These are phyloP conservation scores for Cherax destructor DNA, from an alignment of 1,140 invertebrate species.

Conservation along the genomic window DNA sequence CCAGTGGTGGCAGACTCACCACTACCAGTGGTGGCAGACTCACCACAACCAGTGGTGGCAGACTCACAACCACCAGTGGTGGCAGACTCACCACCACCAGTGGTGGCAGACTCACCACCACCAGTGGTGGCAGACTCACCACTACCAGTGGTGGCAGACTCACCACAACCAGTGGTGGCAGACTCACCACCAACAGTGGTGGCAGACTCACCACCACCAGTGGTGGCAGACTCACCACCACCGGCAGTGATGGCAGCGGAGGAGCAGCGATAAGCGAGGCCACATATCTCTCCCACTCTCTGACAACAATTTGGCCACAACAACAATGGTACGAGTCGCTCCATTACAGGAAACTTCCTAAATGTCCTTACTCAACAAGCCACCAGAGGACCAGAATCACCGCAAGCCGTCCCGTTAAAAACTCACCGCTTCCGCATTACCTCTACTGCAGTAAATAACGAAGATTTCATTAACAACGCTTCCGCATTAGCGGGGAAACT, in stretches of 20 bases:
- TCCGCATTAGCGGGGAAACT: constrained; percentile 13
- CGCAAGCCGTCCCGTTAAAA: background rate
- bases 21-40: too few relatives aligned
- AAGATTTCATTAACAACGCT: constrained; percentile 54
- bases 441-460: constrained; percentile 23
- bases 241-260: background rate
- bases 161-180: background rate
- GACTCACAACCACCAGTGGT: too few relatives aligned
- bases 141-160: background rate
- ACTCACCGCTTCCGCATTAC: constrained; percentile 34
- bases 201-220: too few relatives aligned
- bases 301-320: constrained; percentile 3
- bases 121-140: too few relatives aligned
- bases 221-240: background rate
- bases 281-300: background rate
- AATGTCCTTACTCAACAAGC: background rate
- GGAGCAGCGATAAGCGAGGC: background rate
- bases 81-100: too few relatives aligned
- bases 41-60: too few relatives aligned
- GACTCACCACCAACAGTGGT: too few relatives aligned
- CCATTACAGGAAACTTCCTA: background rate
- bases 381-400: background rate
- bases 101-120: too few relatives aligned
- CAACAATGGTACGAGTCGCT: background rate
- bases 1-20: too few relatives aligned